Conservation (phyloP, 2,797 vertebrate species). For the Falco biarmicus region DNA sequence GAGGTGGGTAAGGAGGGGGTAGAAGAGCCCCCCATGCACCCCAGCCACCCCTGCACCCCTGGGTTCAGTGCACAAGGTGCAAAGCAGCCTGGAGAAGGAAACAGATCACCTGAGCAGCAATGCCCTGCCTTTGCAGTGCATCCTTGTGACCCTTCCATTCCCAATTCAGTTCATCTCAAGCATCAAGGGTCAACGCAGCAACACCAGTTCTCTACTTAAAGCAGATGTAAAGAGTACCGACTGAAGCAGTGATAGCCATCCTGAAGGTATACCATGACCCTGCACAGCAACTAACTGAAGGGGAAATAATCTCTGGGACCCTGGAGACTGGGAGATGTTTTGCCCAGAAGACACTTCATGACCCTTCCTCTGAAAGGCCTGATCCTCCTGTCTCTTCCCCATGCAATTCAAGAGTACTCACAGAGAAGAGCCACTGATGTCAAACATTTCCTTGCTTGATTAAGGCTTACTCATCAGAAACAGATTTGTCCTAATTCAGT, state of each 20-base stretch:
- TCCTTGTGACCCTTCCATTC: not conserved
- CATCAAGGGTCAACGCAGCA: not conserved
- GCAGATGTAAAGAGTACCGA: not conserved
- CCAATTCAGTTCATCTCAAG: not conserved
- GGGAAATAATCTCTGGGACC: not conserved
- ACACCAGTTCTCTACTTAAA: not conserved
- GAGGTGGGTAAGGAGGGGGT: not conserved
- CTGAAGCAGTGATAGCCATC: not conserved
- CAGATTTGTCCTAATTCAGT: not conserved
- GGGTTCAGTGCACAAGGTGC: too few relatives aligned
- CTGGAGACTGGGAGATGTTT: not conserved
- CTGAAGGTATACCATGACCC: not conserved
- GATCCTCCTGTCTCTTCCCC: not conserved
- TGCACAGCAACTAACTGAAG: not conserved
- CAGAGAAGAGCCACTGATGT: not conserved
- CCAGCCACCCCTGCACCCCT: rapidly evolving
- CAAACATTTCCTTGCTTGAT: not conserved
- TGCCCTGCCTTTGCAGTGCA: not conserved
- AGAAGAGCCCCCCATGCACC: not conserved
- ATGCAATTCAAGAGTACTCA: not conserved
- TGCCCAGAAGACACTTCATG: not conserved
- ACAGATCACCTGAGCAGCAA: rapidly evolving
- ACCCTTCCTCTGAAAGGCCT: not conserved
- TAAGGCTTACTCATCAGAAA: conserved; percentile 19
- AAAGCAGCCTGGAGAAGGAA: not conserved